phyloP scores from a whole-genome alignment of 2,888 invertebrate species.

The Synanthedon myopaeformis region DNA sequence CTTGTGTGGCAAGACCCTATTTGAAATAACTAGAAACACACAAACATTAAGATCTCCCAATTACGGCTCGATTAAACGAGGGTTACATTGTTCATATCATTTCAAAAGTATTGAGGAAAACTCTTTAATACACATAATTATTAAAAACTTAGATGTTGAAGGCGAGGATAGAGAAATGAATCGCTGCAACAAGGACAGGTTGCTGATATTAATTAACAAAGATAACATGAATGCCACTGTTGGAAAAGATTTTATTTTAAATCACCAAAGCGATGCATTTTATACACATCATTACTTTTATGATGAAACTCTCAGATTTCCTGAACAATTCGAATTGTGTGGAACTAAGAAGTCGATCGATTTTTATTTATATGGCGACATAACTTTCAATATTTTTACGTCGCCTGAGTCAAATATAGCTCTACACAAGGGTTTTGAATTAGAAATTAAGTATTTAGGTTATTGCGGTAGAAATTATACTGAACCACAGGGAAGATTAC shows the following conservation, averaged over 20 bases:
- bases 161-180: constrained; percentile 17
- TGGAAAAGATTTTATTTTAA: constrained; percentile 36
- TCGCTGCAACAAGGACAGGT: constrained; percentile 39
- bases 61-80: constrained; percentile 38
- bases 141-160: constrained; percentile 34
- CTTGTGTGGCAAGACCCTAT: constrained; percentile 33
- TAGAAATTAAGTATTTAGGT: constrained; percentile 70
- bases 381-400: constrained; percentile 34
- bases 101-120: constrained; percentile 19
- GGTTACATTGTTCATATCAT: constrained; percentile 42
- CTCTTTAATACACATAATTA: constrained; percentile 24
- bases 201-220: constrained; percentile 29
- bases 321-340: constrained; percentile 28
- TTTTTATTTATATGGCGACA: constrained; percentile 30
- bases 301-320: constrained; percentile 9
- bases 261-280: constrained; percentile 20
- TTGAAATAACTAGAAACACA: constrained; percentile 15
- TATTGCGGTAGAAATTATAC: constrained; percentile 74
- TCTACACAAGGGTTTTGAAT: constrained; percentile 73
- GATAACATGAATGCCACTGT: constrained; percentile 22
- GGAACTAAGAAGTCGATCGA: constrained; percentile 33
- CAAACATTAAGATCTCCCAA: constrained; percentile 39
- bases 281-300: constrained; percentile 22
- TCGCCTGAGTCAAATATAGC: constrained; percentile 23
- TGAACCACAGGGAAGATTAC: constrained; percentile 76